Percentiles rank a stretch among this genome's conserved stretches.
phyloP scores from a whole-genome alignment of 2,888 invertebrate genomes.

The Syrphus vitripennis region DNA sequence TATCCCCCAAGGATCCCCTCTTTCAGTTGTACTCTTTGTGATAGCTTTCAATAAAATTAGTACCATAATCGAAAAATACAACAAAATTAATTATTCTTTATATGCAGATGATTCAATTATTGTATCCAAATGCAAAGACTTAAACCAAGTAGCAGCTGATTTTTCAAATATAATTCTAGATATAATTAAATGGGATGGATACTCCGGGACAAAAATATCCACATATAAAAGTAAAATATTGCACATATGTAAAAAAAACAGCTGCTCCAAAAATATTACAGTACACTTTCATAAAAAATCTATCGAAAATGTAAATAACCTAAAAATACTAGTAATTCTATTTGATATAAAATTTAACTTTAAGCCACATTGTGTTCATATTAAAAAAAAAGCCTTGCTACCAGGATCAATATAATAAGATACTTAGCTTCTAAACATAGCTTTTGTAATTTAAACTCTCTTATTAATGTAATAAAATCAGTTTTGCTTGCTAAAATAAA shows the following conservation, averaged over 20 bases:
- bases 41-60: no score
- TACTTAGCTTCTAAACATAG: no score
- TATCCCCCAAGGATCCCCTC: no score
- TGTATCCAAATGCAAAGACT: slow-evolving; percentile 21
- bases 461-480: no score
- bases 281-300: background rate
- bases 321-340: background rate
- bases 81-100: slow-evolving; percentile 33
- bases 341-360: background rate
- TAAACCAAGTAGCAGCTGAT: no score
- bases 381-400: background rate
- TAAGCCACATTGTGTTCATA: background rate
- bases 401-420: no score
- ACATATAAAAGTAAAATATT: slow-evolving; percentile 49
- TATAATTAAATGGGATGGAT: no score
- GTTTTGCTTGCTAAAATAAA: no score
- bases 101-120: slow-evolving; percentile 47
- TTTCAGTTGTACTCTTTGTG: no score
- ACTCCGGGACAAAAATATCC: slow-evolving; percentile 33
- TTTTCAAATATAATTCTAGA: no score
- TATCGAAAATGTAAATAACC: background rate
- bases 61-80: no score
- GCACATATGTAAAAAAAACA: slow-evolving; percentile 43
- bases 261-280: background rate
- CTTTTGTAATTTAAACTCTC: no score